Conservation (phyloP, 2,888 invertebrate genomes). For the Mechanitis mazaeus region DNA sequence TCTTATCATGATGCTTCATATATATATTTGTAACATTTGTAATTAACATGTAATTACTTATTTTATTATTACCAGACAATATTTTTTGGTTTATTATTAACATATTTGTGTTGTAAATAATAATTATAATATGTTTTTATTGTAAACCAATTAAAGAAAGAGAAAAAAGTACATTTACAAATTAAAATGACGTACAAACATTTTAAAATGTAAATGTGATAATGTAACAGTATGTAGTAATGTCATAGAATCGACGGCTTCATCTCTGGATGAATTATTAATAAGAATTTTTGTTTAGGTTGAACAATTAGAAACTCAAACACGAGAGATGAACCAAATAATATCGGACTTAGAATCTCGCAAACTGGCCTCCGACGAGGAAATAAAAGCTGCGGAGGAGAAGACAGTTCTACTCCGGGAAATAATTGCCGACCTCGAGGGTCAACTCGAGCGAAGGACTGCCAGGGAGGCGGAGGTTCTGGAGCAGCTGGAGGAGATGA, state of each 20-base stretch:
- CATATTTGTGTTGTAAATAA: too few species aligned
- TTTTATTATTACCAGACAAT: neutral
- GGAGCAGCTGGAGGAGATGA: conserved; percentile 76
- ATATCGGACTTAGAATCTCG: conserved; percentile 78
- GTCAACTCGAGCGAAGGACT: conserved; percentile 82
- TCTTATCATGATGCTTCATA: too few species aligned
- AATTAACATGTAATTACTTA: too few species aligned
- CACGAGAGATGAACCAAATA: conserved; percentile 80
- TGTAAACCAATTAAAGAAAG: too few species aligned
- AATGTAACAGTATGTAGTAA: too few species aligned
- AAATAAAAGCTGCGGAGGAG: conserved; percentile 84
- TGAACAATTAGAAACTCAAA: conserved; percentile 85
- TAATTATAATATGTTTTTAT: too few species aligned
- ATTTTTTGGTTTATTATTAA: too few species aligned
- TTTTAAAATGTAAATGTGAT: too few species aligned
- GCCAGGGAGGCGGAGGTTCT: conserved; percentile 78
- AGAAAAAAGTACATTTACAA: too few species aligned
- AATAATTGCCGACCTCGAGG: conserved; percentile 85
- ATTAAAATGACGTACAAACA: too few species aligned
- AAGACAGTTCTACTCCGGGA: conserved; percentile 85
- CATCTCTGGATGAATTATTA: neutral
- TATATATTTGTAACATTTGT: too few species aligned
- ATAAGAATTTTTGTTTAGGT: conserved; percentile 70
- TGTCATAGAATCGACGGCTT: too few species aligned
- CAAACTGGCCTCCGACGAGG: conserved; percentile 81